A percentile compares a stretch with the other conserved stretches of the same genome.
Conservation (phyloP, 2,888 invertebrate species). For the Campopleginae sp. region DNA sequence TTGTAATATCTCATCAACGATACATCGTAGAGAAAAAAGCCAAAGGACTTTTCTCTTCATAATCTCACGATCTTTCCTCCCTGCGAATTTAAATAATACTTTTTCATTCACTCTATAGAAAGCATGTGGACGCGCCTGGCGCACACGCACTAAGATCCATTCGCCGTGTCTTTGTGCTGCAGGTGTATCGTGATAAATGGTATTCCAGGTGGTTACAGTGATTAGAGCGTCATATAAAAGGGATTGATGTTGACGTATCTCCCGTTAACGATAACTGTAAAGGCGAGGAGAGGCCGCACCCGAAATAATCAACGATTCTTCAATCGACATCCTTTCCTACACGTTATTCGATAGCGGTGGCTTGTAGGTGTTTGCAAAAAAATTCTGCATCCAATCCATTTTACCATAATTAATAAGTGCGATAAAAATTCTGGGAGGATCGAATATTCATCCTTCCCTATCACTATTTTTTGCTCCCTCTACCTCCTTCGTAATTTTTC, state of each 20-base stretch:
- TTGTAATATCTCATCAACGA: conserved; percentile 3
- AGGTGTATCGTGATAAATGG: conserved; percentile 51
- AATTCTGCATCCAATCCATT: conserved; percentile 21
- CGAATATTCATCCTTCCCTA: conserved; percentile 39
- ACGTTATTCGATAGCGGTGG: conserved; percentile 20
- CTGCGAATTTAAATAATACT: background rate
- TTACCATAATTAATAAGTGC: conserved; percentile 20
- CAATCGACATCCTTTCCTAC: conserved; percentile 11
- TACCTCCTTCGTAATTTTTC: background rate
- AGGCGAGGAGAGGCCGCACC: conserved; percentile 45
- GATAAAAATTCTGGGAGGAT: background rate
- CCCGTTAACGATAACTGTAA: conserved; percentile 11
- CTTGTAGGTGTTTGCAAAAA: background rate
- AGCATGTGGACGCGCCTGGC: conserved; percentile 21
- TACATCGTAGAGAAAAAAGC: background rate
- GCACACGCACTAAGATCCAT: conserved; percentile 20
- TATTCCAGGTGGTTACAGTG: conserved; percentile 38
- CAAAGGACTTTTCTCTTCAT: background rate
- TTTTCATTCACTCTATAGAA: conserved; percentile 5
- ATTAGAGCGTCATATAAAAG: conserved; percentile 42
- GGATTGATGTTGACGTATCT: conserved; percentile 47
- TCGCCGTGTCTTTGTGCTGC: conserved; percentile 12
- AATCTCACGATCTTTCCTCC: background rate
- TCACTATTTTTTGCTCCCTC: background rate
- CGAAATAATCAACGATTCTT: conserved; percentile 40